Percentiles rank a stretch among this genome's conserved stretches.
Conservation (phyloP, 2,888 invertebrate genomes). For the Drosophila yooni region DNA sequence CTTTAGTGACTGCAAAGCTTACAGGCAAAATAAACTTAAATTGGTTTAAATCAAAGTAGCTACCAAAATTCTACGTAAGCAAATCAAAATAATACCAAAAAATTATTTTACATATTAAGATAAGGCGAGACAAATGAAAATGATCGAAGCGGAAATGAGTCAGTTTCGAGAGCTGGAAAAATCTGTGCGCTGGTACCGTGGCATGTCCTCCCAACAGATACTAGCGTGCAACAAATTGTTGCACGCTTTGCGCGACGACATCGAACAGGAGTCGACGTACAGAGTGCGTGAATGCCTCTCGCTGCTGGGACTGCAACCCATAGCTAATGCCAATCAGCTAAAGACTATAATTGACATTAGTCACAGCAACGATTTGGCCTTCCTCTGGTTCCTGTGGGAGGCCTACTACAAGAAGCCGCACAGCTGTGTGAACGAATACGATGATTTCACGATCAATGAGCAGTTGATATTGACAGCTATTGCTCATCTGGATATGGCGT, state of each 20-base stretch:
- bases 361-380: conserved; percentile 82
- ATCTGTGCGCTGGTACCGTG: conserved; percentile 80
- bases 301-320: conserved; percentile 75
- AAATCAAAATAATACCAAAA: not conserved
- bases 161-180: conserved; percentile 12
- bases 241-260: conserved; percentile 79
- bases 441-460: conserved; percentile 74
- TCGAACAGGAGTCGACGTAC: conserved; percentile 75
- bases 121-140: not conserved
- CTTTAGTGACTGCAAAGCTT: not conserved
- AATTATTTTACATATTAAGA: not conserved
- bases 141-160: not conserved
- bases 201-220: conserved; percentile 74
- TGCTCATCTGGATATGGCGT: conserved; percentile 81
- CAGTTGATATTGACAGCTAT: conserved; percentile 82
- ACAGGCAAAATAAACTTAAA: not conserved
- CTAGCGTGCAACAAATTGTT: conserved; percentile 67
- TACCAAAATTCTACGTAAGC: conserved; percentile 15
- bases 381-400: conserved; percentile 84
- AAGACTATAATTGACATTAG: conserved; percentile 71
- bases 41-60: conserved; percentile 6
- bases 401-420: conserved; percentile 66
- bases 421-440: not conserved
- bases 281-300: conserved; percentile 57
- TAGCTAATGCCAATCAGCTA: conserved; percentile 53